Evolutionary conservation across 2,888 invertebrate species (phyloP).

Genomic region (Campoletis raptor): DNA sequence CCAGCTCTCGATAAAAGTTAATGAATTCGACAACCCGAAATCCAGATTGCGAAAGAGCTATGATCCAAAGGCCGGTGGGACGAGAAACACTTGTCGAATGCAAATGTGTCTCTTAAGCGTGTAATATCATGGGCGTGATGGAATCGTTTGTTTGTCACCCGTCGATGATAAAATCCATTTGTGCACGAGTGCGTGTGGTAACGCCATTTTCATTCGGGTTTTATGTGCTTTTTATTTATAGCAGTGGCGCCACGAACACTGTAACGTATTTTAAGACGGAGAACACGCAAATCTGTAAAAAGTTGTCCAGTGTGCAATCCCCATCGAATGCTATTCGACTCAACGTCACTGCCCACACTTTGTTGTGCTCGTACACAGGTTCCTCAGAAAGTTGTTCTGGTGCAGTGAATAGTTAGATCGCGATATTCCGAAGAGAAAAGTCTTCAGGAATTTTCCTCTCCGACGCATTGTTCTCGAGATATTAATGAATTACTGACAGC

Average conservation of each 20-base stretch:
- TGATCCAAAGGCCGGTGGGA: neutral
- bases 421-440: neutral
- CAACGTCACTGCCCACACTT: slow-evolving; percentile 53
- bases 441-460: neutral
- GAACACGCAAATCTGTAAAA: slow-evolving; percentile 31
- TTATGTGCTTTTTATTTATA: slow-evolving; percentile 19
- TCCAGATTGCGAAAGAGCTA: slow-evolving; percentile 4
- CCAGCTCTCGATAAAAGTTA: slow-evolving; percentile 4
- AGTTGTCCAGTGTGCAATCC: neutral
- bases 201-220: neutral
- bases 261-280: slow-evolving; percentile 52
- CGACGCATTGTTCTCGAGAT: neutral
- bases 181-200: neutral
- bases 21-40: slow-evolving; percentile 20
- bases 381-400: neutral
- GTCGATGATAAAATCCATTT: slow-evolving; percentile 1
- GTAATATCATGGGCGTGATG: slow-evolving; percentile 19
- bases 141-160: neutral
- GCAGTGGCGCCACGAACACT: slow-evolving; percentile 34
- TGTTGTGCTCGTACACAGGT: neutral
- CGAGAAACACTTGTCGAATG: slow-evolving; percentile 24
- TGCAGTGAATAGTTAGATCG: neutral
- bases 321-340: slow-evolving; percentile 52
- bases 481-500: neutral
- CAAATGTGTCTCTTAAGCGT: slow-evolving; percentile 30